Evolutionary conservation across 2,113 vertebrate species (phyloP).

Genomic region (Aramus guarauna): DNA sequence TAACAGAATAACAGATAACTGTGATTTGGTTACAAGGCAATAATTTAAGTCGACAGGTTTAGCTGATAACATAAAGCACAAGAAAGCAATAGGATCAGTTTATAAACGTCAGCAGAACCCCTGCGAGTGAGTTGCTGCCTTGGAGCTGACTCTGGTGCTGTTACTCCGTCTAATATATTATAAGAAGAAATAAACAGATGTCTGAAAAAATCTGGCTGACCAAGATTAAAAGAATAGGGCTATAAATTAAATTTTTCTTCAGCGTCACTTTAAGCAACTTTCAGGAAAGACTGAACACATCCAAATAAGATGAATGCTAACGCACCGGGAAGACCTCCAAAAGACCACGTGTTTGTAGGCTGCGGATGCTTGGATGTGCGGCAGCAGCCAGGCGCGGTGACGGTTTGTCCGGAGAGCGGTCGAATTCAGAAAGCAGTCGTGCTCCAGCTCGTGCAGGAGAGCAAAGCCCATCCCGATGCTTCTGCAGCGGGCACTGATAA

Average conservation of each 20-base stretch:
- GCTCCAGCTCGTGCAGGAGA: neutral
- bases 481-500: neutral
- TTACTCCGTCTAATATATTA: conserved; percentile 67
- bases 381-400: neutral
- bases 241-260: conserved; percentile 66
- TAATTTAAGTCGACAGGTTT: conserved; percentile 76
- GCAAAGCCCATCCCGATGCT: neutral
- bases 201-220: conserved; percentile 68
- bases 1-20: conserved; percentile 69
- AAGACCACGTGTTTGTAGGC: neutral
- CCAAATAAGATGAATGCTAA: neutral
- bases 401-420: accelerated
- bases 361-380: accelerated
- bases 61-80: conserved; percentile 75
- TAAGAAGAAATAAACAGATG: conserved; percentile 62
- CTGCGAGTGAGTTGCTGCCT: conserved; percentile 64
- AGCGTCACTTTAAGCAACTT: neutral
- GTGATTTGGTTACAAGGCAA: conserved; percentile 74
- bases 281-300: neutral
- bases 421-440: neutral
- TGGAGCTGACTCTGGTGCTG: neutral
- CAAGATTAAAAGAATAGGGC: conserved; percentile 70
- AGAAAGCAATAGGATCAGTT: conserved; percentile 68
- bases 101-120: conserved; percentile 73
- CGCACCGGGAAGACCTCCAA: neutral